Base-by-base conservation (phyloP, 2,888 invertebrate genomes). In the Zaprionus obscuricornis region DNA sequence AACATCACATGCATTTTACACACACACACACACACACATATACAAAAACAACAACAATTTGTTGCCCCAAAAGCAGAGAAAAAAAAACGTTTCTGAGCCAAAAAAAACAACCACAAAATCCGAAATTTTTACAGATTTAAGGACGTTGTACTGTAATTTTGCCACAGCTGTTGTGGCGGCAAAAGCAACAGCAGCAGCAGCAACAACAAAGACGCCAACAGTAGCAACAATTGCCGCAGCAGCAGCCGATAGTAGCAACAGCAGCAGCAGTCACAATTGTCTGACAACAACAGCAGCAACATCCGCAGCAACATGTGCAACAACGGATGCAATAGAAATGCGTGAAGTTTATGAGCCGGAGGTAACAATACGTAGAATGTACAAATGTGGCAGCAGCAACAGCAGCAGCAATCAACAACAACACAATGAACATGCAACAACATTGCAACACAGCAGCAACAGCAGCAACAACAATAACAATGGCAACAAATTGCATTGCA, bases 81-180 rank as follows among this genome's bases (percentile, higher is more conserved):
- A 43, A 64, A 34, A 52, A 50, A 59, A 58, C 47, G 64, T 64
- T 57, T 67, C 70, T 67, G 81, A 74, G 66, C 42, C 76, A 75
- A 83, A 88, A 79, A 86, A 88, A n/a, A n/a, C n/a, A n/a, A 76
- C 78, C 81, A 68, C 47, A 57, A 49, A 78, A 78, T 85, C 85
- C 81, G 76, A 67, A 82, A 89, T 90, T 88, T 88, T 90, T 90
- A 66, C 90, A 90, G 90, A 90, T 90, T 87, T 89, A 85, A 85
- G 89, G 89, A 89, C 89, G 71, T 76, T 89, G 79, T 89, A 89
- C 81, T 81, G 81, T 83, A 89, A 87, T 87, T 88, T 89, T 83
- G 89, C 89, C 50, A 85, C 89, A 69, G 89, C 89, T 74, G 88
- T 89, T 69, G 89, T 87, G 50, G 88, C 88, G 45, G 88, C 87